Evolutionary conservation across 2,888 invertebrate genomes (phyloP), one percentile per base, ranked within the genome.

Genomic region (Pantelozetes paolii): DNA sequence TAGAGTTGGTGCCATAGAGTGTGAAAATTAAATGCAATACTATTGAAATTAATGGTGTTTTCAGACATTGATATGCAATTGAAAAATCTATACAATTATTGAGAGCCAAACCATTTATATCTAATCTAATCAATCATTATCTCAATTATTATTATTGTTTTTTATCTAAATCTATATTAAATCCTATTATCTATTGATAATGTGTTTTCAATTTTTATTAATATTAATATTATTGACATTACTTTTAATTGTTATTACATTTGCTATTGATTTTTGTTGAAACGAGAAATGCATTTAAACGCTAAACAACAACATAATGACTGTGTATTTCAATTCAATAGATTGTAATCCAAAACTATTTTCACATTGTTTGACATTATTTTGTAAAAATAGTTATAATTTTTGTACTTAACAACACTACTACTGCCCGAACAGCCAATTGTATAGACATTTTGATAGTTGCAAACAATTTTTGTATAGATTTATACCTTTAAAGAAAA

Each of bases 1-100:
- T 64, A 64, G 64, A 64, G n/a, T 64, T 64, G 64, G 64, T 64
- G 36, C 64, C 64, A 64, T 64, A 64, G 64, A 20, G 59, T 59
- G 59, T 32, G 50, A 15, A 59, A 59, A 8, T 3, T 9, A 54
- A 9, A 20, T 54, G 54, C 20, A 13, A 20, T 45, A 15, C 15
- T 36, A 36, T 36, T 36, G 36, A 36, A 45, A 45, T 13, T 15
- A 13, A 15, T 45, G 50, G 20, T 50, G 50, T 50, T 20, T 36
- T 36, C 36, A 36, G 9, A 45, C 45, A 45, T 45, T 45, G 15
- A 6, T 45, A 45, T 23, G 3, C 50, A 50, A 20, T 50, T 50
- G 2, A 11, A 45, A 3, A 18, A 18, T 11, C 18, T 3, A 13
- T 45, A 45, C 18, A 18, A 18, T 18, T 11, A 6, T 57, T 23